Conservation (phyloP, 1,140 invertebrate genomes). For the Sesamia nonagrioides region DNA sequence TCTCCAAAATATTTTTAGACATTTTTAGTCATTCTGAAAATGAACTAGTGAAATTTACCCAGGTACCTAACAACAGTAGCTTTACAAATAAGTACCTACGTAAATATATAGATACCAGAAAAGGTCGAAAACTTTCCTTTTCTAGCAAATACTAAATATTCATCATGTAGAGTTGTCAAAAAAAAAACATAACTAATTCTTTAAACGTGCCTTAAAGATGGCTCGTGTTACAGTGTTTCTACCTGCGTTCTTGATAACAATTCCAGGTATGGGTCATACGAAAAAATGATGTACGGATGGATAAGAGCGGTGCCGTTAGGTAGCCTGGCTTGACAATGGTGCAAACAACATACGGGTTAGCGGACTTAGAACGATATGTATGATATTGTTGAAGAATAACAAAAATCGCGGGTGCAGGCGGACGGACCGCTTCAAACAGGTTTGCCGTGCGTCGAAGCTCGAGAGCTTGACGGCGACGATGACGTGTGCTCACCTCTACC, state of each 20-base stretch:
- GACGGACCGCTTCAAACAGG: conserved; percentile 71
- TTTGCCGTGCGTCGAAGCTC: conserved; percentile 66
- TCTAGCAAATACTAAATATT: background rate
- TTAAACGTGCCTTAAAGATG: conserved; percentile 14
- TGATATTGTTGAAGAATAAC: conserved; percentile 71
- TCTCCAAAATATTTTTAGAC: background rate
- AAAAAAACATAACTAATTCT: conserved; percentile 4
- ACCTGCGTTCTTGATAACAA: conserved; percentile 59
- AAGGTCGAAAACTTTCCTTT: too few relatives aligned
- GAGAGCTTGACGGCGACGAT: conserved; percentile 37
- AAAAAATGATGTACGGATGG: conserved; percentile 61
- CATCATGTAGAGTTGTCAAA: background rate
- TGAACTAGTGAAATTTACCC: too few relatives aligned
- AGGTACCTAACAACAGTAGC: too few relatives aligned
- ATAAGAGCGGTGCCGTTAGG: conserved; percentile 72
- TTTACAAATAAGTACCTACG: too few relatives aligned
- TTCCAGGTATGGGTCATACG: conserved; percentile 53
- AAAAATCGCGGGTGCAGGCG: conserved; percentile 70
- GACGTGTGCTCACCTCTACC: conserved; percentile 53
- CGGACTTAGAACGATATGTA: conserved; percentile 62
- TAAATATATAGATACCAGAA: too few relatives aligned
- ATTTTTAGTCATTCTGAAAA: background rate
- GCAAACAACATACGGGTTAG: conserved; percentile 65
- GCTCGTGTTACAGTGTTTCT: conserved; percentile 28
- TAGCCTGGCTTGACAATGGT: conserved; percentile 78